phyloP scores from a whole-genome alignment of 2,888 invertebrate genomes.

The Phytoseiulus persimilis region DNA sequence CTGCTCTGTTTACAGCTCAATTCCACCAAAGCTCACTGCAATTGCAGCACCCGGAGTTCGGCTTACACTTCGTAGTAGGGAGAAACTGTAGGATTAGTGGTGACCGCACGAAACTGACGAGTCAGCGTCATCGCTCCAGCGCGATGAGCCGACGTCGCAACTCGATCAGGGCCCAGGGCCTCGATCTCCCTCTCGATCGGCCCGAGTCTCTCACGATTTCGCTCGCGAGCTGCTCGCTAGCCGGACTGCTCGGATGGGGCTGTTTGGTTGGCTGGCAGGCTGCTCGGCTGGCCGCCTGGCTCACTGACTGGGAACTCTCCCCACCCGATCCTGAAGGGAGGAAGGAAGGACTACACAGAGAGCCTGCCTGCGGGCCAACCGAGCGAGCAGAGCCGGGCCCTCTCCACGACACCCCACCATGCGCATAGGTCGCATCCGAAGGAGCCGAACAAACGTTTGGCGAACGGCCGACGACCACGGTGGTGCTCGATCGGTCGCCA shows the following conservation, averaged over 20 bases:
- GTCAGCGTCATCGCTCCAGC: background rate
- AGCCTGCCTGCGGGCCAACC: background rate
- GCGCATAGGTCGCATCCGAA: background rate
- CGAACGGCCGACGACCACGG: background rate
- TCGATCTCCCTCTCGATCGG: background rate
- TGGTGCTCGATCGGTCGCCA: too few species aligned
- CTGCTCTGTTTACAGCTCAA: background rate
- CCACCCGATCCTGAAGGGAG: background rate
- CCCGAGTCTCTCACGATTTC: background rate
- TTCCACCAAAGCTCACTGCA: background rate
- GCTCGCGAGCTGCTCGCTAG: background rate
- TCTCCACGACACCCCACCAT: background rate
- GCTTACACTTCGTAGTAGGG: background rate
- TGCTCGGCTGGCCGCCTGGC: background rate
- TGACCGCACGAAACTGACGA: background rate
- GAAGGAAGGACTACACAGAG: background rate
- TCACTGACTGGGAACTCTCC: conserved; percentile 5
- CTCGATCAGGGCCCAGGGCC: background rate
- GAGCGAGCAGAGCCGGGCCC: background rate
- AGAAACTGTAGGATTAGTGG: background rate
- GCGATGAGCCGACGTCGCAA: background rate
- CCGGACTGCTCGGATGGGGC: too few species aligned
- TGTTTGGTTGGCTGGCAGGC: too few species aligned
- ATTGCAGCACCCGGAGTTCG: background rate
- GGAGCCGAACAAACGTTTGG: background rate